A percentile compares a stretch with the other conserved stretches of the same genome.
phyloP scores from a whole-genome alignment of 2,797 vertebrate species.

The Phaenicophaeus curvirostris region DNA sequence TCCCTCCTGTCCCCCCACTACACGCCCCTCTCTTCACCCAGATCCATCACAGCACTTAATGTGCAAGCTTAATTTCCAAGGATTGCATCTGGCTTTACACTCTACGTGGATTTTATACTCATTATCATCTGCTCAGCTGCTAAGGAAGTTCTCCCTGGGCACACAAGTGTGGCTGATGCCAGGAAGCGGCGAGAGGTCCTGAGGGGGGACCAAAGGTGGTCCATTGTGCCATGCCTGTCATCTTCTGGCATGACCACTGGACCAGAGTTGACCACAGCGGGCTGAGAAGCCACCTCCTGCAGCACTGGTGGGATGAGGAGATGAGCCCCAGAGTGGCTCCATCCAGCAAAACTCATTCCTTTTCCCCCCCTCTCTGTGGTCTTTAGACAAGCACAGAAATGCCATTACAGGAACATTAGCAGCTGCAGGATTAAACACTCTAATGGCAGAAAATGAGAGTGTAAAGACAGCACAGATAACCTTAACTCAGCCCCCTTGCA shows the following conservation, averaged over 20 bases:
- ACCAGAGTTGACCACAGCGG: fast-evolving
- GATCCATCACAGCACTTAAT: neutral
- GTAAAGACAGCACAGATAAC: conserved; percentile 63
- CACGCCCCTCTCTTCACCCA: neutral
- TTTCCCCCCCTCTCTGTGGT: neutral
- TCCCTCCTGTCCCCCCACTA: neutral
- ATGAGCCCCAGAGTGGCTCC: neutral
- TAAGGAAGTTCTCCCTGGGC: neutral
- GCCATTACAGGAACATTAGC: conserved; percentile 56
- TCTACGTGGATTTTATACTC: neutral
- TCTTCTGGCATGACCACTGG: neutral
- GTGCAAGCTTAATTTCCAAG: neutral
- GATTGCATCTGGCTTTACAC: neutral
- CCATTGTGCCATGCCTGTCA: neutral
- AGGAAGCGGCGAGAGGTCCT: neutral
- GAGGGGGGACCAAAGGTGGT: neutral
- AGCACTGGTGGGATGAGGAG: fast-evolving
- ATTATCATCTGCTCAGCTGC: neutral
- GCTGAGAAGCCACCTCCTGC: neutral
- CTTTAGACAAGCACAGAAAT: conserved; percentile 50
- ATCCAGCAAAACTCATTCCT: neutral
- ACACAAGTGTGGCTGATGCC: fast-evolving
- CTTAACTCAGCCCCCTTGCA: conserved; percentile 44
- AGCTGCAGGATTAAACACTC: conserved; percentile 56
- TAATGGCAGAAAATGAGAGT: conserved; percentile 63